Evolutionary conservation across 1,140 invertebrate genomes (phyloP).

Genomic region (Halotydeus destructor): DNA sequence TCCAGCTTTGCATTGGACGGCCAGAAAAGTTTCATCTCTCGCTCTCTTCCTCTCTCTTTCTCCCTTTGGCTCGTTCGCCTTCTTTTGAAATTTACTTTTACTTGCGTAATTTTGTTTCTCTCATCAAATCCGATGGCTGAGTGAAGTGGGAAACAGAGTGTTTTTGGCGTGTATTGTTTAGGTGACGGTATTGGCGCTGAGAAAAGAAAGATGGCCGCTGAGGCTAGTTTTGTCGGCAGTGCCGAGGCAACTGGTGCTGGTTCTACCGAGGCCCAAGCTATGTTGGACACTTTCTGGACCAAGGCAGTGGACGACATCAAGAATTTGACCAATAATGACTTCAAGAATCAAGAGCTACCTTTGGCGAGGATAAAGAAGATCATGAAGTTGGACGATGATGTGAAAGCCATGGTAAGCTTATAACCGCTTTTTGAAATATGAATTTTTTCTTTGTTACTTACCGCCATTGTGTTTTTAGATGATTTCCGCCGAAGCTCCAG

Average conservation of each 20-base stretch:
- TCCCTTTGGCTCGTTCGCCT: no score
- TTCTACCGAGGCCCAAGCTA: slow-evolving; percentile 35
- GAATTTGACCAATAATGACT: slow-evolving; percentile 46
- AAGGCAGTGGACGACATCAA: slow-evolving; percentile 52
- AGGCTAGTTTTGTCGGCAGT: no score
- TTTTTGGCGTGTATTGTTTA: no score
- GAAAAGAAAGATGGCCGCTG: no score
- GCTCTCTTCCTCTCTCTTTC: no score
- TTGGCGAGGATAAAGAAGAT: slow-evolving; percentile 96
- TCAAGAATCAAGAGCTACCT: slow-evolving; percentile 76
- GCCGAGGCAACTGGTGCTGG: background rate
- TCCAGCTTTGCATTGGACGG: no score
- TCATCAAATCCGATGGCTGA: no score
- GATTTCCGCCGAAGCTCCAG: slow-evolving; percentile 94
- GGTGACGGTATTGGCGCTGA: no score
- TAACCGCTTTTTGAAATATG: background rate
- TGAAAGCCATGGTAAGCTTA: slow-evolving; percentile 36
- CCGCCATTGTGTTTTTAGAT: slow-evolving; percentile 32
- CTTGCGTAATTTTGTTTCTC: no score
- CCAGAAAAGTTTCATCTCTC: no score
- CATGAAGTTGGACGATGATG: slow-evolving; percentile 97
- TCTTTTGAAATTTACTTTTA: no score
- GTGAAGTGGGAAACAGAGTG: no score
- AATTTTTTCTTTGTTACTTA: slow-evolving; percentile 1
- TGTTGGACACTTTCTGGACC: slow-evolving; percentile 48